Evolutionary conservation across 2,888 invertebrate genomes (phyloP).

Genomic region (Leptura quadrifasciata): DNA sequence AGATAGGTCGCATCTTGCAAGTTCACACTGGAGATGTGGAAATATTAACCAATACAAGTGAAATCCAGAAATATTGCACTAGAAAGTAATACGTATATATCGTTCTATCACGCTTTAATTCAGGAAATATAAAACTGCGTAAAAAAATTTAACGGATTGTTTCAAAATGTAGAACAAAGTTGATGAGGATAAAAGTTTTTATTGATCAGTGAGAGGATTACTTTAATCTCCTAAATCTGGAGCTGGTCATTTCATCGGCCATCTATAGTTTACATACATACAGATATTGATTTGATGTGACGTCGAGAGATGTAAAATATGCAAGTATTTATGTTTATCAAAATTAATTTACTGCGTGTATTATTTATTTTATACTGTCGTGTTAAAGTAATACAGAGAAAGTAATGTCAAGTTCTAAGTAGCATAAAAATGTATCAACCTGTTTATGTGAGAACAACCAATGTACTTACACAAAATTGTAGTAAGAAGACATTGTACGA

Average conservation of each 20-base stretch:
- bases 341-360: background rate
- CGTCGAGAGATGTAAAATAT: background rate
- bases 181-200: background rate
- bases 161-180: background rate
- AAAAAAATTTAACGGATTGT: background rate
- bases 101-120: no score
- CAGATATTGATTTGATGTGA: background rate
- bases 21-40: background rate
- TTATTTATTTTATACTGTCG: no score
- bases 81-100: no score
- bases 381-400: background rate
- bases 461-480: background rate
- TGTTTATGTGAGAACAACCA: background rate
- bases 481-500: background rate
- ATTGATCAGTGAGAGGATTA: background rate
- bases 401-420: background rate
- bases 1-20: background rate
- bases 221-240: background rate
- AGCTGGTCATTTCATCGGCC: background rate
- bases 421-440: background rate
- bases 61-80: no score
- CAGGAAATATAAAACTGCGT: background rate
- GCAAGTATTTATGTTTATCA: background rate
- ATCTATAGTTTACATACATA: background rate
- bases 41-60: background rate